phyloP scores from a whole-genome alignment of 2,797 vertebrate species.

The Miichthys miiuy region DNA sequence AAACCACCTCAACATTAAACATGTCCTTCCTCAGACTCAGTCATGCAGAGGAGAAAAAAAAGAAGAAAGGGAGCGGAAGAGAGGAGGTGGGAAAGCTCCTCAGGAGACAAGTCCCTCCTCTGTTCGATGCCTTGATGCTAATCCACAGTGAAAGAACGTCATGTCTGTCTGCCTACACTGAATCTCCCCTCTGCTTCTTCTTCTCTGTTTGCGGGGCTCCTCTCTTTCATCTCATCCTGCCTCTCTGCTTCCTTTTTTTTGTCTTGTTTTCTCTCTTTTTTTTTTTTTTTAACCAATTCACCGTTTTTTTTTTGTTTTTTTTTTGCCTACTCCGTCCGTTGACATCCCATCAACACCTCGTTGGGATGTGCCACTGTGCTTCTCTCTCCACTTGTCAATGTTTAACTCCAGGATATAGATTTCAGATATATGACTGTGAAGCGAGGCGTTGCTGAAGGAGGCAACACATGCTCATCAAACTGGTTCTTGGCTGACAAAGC shows the following conservation, averaged over 20 bases:
- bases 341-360: slow-evolving; percentile 34
- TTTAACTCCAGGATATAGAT: slow-evolving; percentile 24
- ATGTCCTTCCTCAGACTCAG: slow-evolving; percentile 50
- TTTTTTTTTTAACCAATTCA: neutral
- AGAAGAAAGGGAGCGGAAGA: neutral
- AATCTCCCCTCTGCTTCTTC: slow-evolving; percentile 26
- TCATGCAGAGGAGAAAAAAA: slow-evolving; percentile 38
- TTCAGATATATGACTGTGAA: slow-evolving; percentile 7
- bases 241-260: slow-evolving; percentile 37
- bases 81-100: slow-evolving; percentile 62
- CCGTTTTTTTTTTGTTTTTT: neutral
- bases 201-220: slow-evolving; percentile 24
- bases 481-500: neutral
- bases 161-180: slow-evolving; percentile 68
- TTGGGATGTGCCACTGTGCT: slow-evolving; percentile 12
- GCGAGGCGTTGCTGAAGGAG: neutral
- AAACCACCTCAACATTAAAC: slow-evolving; percentile 51
- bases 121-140: slow-evolving; percentile 74
- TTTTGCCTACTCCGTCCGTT: neutral
- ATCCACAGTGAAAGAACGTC: slow-evolving; percentile 75
- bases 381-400: slow-evolving; percentile 4
- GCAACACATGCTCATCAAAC: neutral
- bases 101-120: slow-evolving; percentile 73
- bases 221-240: slow-evolving; percentile 37
- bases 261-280: neutral